Evolutionary conservation across 2,888 invertebrate genomes (phyloP), one percentile per base, ranked within the genome.

Genomic region (Actias luna): DNA sequence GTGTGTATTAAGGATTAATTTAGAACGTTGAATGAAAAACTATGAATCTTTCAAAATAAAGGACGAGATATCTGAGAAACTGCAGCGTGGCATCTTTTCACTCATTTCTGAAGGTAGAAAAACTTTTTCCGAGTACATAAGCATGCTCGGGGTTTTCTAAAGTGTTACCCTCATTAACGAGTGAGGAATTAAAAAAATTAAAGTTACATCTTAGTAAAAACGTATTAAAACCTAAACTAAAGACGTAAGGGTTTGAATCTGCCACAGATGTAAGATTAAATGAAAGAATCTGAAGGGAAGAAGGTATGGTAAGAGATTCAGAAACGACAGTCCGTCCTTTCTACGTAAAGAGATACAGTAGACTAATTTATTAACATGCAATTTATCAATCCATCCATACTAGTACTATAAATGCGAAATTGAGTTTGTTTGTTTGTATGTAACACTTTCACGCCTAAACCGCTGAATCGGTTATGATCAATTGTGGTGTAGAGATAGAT

Each of bases 71-170:
- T 29, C 55, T 55, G 25, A 55, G 65, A 75, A 76, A 68, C 68
- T 76, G 79, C 78, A 79, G 75, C 76, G 74, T 76, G 78, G 84
- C 85, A 80, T 84, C 83, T 83, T 84, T 83, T 80, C 77, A 81
- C 69, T 69, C 67, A 73, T 75, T 62, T 70, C 67, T 71, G 65
- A 71, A 69, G 77, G 73, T 77, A 76, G 76, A 72, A 80, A n/a
- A 83, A 83, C 75, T 83, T 85, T 81, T 74, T 58, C 70, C 60
- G 63, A 72, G 71, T 74, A 69, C 73, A 76, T 77, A 74, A 74
- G 76, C 72, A 63, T 63, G 67, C 64, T 66, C 60, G 60, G 63
- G 68, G 67, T 70, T 50, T 50, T 69, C 64, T 61, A 58, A 46
- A 63, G 71, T 68, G 76, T 78, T 78, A 78, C 77, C 76, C 82